Percentiles rank a stretch among this genome's conserved stretches.
phyloP scores from a whole-genome alignment of 1,140 invertebrate genomes.

The Tenebrio molitor region DNA sequence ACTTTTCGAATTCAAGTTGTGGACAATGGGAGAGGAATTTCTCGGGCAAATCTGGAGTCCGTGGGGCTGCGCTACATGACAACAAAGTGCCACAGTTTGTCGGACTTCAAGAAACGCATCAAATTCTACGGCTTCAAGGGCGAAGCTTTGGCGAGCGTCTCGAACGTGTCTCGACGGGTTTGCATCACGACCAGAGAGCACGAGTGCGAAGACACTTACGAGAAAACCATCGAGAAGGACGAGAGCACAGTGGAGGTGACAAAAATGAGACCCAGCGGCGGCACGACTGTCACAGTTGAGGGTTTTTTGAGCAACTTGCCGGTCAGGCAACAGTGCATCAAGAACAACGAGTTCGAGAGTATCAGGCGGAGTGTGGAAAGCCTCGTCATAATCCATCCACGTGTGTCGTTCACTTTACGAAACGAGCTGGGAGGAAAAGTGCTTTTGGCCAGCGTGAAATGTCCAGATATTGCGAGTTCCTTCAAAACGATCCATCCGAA shows the following conservation, averaged over 20 bases:
- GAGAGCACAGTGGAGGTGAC: slow-evolving; percentile 20
- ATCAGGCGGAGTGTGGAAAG: slow-evolving; percentile 71
- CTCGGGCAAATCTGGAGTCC: slow-evolving; percentile 67
- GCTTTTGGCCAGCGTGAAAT: slow-evolving; percentile 71
- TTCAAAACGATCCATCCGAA: slow-evolving; percentile 70
- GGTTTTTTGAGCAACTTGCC: slow-evolving; percentile 75
- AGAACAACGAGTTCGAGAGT: slow-evolving; percentile 71
- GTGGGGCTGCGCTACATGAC: slow-evolving; percentile 74
- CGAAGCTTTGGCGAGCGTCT: slow-evolving; percentile 75
- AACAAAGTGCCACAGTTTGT: slow-evolving; percentile 72
- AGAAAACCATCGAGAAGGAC: slow-evolving; percentile 66
- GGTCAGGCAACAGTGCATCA: slow-evolving; percentile 72
- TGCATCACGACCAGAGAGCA: slow-evolving; percentile 70
- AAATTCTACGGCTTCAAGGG: slow-evolving; percentile 74
- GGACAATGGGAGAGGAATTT: slow-evolving; percentile 77
- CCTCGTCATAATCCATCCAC: slow-evolving; percentile 72
- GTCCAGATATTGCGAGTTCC: slow-evolving; percentile 68
- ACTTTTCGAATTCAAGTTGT: slow-evolving; percentile 75
- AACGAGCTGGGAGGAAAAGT: slow-evolving; percentile 73
- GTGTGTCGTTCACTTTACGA: slow-evolving; percentile 72
- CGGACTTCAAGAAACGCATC: slow-evolving; percentile 68
- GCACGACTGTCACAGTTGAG: slow-evolving; percentile 76
- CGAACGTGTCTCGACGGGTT: slow-evolving; percentile 69
- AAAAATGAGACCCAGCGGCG: slow-evolving; percentile 68
- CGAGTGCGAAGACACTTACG: slow-evolving; percentile 66